Evolutionary conservation across 1,140 invertebrate species (phyloP), one percentile per base, ranked within the genome.

Genomic region (Camponotus pennsylvanicus): DNA sequence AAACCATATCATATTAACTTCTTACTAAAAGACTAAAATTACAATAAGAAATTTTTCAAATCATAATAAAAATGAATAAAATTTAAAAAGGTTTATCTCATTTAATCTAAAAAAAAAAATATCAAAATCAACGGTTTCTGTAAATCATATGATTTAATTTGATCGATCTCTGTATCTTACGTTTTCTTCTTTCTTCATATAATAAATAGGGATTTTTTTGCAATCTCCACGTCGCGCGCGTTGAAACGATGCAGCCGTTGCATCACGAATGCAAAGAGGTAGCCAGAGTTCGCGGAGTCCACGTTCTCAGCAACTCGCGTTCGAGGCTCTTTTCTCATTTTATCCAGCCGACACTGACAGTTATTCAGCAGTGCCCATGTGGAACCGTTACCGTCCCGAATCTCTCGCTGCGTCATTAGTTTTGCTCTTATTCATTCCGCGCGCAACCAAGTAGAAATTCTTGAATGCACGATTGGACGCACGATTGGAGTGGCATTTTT

Each of bases 371-470:
- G 27, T 49, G 52, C 42, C 42, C 40, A 27, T 27, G 21, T 32
- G 83, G 59, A 73, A 86, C 75, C 83, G 84, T 90, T 67, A 83
- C 52, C 79, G 84, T 83, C 83, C 79, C 75, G 66, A 89, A 89
- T 90, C 89, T 86, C 86, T 83, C 63, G 61, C 84, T 86, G 59
- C 86, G 87, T 88, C 89, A 85, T 88, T 90, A 88, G 89, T 88
- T 91, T 86, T 84, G 45, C 70, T 69, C 85, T 88, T 90, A 85
- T 88, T 88, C 84, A 67, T 63, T 85, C 76, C 85, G 64, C 86
- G 77, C 59, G 75, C 73, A 11, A 8, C 49, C 55, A 57, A 34
- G 4, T 73, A 61, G 49, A 32, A 52, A 11, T 70, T 40, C 69
- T 27, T 34, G 77, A 57, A 11, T 70, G 34, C 78, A 18, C 49